Evolutionary conservation across 2,113 vertebrate species (phyloP).

Genomic region (Pterocles orientalis): DNA sequence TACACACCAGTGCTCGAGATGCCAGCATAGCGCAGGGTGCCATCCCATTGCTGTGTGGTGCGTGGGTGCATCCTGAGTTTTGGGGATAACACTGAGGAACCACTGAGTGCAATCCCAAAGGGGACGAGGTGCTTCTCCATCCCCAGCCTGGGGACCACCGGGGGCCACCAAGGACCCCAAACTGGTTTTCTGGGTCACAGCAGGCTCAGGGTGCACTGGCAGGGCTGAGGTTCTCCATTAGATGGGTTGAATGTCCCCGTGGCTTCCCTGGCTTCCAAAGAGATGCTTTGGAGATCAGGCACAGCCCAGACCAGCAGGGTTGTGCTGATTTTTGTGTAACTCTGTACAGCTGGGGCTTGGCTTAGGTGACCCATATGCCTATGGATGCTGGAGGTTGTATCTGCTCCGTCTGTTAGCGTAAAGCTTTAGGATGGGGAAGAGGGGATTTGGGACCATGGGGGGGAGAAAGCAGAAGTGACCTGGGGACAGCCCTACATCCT

Average conservation of each 20-base stretch:
- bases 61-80: too few species aligned
- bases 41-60: too few species aligned
- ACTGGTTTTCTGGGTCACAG: not conserved
- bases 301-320: not conserved
- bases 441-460: not conserved
- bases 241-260: not conserved
- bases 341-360: not conserved
- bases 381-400: not conserved
- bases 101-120: too few species aligned
- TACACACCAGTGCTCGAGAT: too few species aligned
- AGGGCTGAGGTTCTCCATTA: not conserved
- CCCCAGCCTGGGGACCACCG: too few species aligned
- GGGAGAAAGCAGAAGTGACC: not conserved
- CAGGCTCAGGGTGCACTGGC: not conserved
- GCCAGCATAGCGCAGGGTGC: too few species aligned
- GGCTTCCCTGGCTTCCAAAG: not conserved
- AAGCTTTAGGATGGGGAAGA: not conserved
- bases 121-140: too few species aligned
- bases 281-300: not conserved
- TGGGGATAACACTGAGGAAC: too few species aligned
- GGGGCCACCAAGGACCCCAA: not conserved
- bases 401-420: too few species aligned
- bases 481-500: not conserved
- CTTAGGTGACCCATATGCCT: not conserved
- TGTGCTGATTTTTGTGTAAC: too few species aligned